phyloP scores from a whole-genome alignment of 1,140 invertebrate species.

The Triops cancriformis region DNA sequence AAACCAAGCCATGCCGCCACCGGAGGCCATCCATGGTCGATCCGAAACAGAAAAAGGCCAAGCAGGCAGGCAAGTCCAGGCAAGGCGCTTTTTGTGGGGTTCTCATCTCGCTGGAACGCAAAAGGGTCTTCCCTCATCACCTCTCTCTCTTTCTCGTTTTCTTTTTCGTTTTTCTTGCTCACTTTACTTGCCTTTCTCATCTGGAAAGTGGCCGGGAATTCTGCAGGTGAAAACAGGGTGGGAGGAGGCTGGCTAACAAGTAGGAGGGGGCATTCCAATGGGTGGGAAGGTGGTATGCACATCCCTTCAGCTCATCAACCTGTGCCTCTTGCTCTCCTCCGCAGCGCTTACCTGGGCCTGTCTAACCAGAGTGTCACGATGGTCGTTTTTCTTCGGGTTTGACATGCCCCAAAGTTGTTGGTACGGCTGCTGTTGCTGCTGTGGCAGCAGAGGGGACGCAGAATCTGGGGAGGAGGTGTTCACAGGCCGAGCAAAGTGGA shows the following conservation, averaged over 20 bases:
- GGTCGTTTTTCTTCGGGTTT: neutral
- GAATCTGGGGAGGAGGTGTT: too few relatives aligned
- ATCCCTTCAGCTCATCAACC: neutral
- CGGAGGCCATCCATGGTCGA: neutral
- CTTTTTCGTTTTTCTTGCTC: neutral
- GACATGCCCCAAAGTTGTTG: neutral
- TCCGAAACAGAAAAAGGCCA: too few relatives aligned
- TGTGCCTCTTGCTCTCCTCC: neutral
- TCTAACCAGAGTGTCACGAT: constrained; percentile 13
- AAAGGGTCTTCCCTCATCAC: neutral
- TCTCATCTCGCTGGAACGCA: neutral
- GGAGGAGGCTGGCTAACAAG: neutral
- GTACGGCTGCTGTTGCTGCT: too few relatives aligned
- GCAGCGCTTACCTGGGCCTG: neutral
- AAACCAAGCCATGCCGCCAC: neutral
- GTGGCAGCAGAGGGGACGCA: too few relatives aligned
- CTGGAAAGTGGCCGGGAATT: constrained; percentile 3
- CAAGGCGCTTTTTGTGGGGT: neutral
- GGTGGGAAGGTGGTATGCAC: neutral
- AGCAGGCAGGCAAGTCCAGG: too few relatives aligned
- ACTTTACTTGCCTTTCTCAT: neutral
- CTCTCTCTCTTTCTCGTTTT: neutral
- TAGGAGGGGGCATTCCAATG: neutral
- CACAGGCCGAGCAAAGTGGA: too few relatives aligned
- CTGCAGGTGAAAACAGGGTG: neutral